A percentile compares a stretch with the other conserved stretches of the same genome.
phyloP scores from a whole-genome alignment of 2,113 vertebrate species.

The Sylvia atricapilla region DNA sequence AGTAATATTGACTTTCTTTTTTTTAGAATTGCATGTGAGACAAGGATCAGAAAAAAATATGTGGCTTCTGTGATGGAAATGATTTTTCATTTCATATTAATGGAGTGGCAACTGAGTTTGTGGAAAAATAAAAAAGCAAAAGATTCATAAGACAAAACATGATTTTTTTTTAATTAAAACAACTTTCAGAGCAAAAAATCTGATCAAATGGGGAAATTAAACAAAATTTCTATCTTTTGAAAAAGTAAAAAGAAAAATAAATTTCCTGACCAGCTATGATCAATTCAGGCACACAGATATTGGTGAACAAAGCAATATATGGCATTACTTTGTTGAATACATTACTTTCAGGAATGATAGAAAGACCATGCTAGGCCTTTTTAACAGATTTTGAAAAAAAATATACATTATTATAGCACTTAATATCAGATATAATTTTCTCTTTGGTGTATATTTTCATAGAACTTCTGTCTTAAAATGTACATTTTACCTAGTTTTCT shows the following conservation, averaged over 20 bases:
- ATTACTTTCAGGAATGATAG: neutral
- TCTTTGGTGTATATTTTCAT: neutral
- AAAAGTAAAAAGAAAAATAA: neutral
- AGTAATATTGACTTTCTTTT: neutral
- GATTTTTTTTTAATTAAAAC: neutral
- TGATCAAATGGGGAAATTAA: neutral
- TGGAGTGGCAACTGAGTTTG: neutral
- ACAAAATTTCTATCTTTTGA: neutral
- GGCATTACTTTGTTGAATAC: neutral
- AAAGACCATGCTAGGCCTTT: neutral
- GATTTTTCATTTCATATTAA: neutral
- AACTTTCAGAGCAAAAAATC: neutral
- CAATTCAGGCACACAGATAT: neutral
- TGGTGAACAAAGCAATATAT: neutral
- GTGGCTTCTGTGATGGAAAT: neutral
- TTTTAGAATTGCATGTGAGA: neutral
- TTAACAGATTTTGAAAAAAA: neutral
- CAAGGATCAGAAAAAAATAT: neutral
- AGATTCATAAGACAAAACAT: neutral
- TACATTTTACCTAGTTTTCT: neutral
- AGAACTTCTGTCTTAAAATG: neutral
- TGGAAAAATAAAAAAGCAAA: neutral
- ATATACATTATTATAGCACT: neutral
- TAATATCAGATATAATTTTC: neutral
- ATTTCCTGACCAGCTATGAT: neutral